Percentiles rank a stretch among this genome's conserved stretches.
Conservation (phyloP, 1,140 invertebrate genomes). For the Aphidius gifuensis region DNA sequence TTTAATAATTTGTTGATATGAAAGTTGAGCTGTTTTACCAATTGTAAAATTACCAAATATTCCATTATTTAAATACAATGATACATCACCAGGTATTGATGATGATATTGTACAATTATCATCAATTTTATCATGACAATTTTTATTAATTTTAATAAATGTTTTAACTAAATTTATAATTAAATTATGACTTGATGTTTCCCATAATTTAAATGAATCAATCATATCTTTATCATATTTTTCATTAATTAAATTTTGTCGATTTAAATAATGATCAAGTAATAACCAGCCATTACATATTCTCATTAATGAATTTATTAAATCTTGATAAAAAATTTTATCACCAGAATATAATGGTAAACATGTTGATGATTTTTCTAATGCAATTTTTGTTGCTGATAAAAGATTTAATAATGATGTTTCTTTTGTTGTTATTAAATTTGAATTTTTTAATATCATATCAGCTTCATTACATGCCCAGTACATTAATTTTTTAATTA, state of each 20-base stretch:
- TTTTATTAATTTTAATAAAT: slow-evolving; percentile 35
- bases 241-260: slow-evolving; percentile 38
- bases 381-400: slow-evolving; percentile 41
- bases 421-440: slow-evolving; percentile 30
- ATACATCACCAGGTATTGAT: slow-evolving; percentile 47
- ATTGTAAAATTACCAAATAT: slow-evolving; percentile 33
- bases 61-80: slow-evolving; percentile 39
- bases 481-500: slow-evolving; percentile 38
- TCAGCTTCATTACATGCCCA: slow-evolving; percentile 46
- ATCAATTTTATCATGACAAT: slow-evolving; percentile 20
- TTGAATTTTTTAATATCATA: slow-evolving; percentile 31
- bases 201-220: slow-evolving; percentile 41
- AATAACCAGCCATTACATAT: slow-evolving; percentile 49
- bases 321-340: slow-evolving; percentile 36
- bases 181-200: slow-evolving; percentile 38
- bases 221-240: slow-evolving; percentile 39
- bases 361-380: slow-evolving; percentile 43
- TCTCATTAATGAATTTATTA: slow-evolving; percentile 43
- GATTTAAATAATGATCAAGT: slow-evolving; percentile 49
- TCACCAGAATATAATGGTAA: slow-evolving; percentile 43
- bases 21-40: slow-evolving; percentile 7
- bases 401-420: slow-evolving; percentile 38
- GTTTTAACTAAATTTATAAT: slow-evolving; percentile 38
- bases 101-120: slow-evolving; percentile 4
- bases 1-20: background rate